Conservation (phyloP, 2,113 vertebrate genomes). For the Larimichthys polyactis region DNA sequence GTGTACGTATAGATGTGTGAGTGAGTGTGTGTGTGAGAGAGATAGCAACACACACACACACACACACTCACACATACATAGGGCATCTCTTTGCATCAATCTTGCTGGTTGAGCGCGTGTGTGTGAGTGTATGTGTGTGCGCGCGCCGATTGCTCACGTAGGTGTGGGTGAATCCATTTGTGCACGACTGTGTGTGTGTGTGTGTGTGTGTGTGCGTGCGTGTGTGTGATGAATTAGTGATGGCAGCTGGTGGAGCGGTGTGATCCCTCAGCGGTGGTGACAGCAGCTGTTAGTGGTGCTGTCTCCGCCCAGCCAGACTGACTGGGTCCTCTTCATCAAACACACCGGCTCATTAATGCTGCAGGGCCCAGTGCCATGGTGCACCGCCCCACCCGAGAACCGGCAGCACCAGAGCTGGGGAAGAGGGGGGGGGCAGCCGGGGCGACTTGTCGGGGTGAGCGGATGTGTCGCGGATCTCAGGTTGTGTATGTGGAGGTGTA, state of each 20-base stretch:
- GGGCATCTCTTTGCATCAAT: conserved; percentile 43
- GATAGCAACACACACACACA: conserved; percentile 3
- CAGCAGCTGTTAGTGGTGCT: conserved; percentile 81
- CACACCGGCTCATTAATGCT: conserved; percentile 79
- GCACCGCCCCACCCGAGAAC: conserved; percentile 33
- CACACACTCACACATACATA: conserved; percentile 6
- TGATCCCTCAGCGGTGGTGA: conserved; percentile 82
- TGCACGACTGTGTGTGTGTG: conserved; percentile 26
- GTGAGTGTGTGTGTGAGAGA: conserved; percentile 25
- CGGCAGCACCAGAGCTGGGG: conserved; percentile 29
- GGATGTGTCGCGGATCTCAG: conserved; percentile 20
- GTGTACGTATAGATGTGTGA: conserved; percentile 31
- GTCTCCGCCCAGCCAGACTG: conserved; percentile 79
- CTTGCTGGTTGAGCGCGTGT: conserved; percentile 11
- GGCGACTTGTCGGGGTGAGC: conserved; percentile 3
- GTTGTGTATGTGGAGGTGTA: conserved; percentile 5
- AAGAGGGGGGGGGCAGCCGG: neutral
- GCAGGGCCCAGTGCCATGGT: conserved; percentile 58
- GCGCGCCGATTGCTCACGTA: conserved; percentile 14
- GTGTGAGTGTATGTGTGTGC: neutral
- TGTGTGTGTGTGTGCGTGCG: conserved; percentile 49
- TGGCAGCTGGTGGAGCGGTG: conserved; percentile 78
- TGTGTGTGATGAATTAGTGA: conserved; percentile 78
- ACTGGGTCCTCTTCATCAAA: conserved; percentile 82
- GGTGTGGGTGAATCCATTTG: conserved; percentile 68